phyloP scores from a whole-genome alignment of 2,113 vertebrate genomes.

The Megaptera novaeangliae region DNA sequence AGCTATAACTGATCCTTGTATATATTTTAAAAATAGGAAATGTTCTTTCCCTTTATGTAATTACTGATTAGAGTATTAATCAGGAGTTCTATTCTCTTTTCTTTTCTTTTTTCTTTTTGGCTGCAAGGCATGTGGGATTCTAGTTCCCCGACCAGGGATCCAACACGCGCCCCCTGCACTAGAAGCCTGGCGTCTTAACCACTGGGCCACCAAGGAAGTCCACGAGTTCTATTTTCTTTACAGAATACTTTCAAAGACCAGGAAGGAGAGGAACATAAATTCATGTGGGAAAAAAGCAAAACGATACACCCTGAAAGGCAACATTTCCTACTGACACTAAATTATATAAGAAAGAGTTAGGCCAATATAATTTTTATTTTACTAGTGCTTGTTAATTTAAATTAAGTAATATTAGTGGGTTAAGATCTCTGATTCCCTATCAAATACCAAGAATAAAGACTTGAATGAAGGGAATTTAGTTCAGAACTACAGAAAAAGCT shows the following conservation, averaged over 20 bases:
- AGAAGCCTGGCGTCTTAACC: too few species aligned
- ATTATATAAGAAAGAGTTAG: neutral
- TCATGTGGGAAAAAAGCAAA: neutral
- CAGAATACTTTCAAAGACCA: neutral
- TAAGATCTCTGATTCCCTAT: neutral
- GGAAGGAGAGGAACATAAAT: neutral
- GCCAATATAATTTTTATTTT: neutral
- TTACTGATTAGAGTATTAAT: neutral
- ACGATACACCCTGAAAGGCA: neutral
- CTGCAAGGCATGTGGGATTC: too few species aligned
- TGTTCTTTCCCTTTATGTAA: neutral
- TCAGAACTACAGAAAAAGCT: neutral
- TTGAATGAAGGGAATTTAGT: neutral
- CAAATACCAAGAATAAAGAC: neutral
- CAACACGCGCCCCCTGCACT: too few species aligned
- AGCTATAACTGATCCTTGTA: neutral
- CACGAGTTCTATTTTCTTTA: neutral
- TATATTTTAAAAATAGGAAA: slow-evolving; percentile 13
- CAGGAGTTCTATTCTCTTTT: neutral
- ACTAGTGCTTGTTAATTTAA: neutral
- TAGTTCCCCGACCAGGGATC: too few species aligned
- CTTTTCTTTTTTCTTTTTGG: too few species aligned
- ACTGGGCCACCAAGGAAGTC: too few species aligned
- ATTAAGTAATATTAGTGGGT: neutral
- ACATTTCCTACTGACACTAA: neutral